A percentile compares a stretch with the other conserved stretches of the same genome.
phyloP scores from a whole-genome alignment of 1,140 invertebrate genomes.

The Platorchestia sp. region DNA sequence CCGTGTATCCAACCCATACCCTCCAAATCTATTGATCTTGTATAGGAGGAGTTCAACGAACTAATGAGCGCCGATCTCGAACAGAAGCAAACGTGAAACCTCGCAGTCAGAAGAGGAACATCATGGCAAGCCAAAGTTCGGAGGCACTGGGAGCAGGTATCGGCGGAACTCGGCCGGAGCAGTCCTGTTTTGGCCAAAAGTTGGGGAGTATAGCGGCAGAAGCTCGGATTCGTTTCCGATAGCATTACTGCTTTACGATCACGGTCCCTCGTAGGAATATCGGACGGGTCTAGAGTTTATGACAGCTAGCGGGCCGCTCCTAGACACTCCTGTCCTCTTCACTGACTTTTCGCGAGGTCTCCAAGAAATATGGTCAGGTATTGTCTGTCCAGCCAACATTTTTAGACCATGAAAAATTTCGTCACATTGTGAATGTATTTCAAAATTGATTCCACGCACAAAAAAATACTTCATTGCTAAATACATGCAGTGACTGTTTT shows the following conservation, averaged over 20 bases:
- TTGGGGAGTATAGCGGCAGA: slow-evolving; percentile 15
- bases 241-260: slow-evolving; percentile 53
- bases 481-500: neutral
- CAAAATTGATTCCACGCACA: neutral
- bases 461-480: neutral
- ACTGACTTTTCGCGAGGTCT: neutral
- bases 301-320: slow-evolving; percentile 8
- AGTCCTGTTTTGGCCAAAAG: slow-evolving; percentile 38
- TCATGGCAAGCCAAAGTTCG: slow-evolving; percentile 16
- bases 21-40: neutral
- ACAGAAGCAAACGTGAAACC: neutral
- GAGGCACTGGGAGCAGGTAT: neutral
- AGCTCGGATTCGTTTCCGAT: slow-evolving; percentile 52
- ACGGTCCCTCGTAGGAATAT: slow-evolving; percentile 26
- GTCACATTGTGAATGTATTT: neutral
- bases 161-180: neutral
- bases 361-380: neutral
- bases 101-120: neutral
- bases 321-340: slow-evolving; percentile 6
- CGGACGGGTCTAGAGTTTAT: slow-evolving; percentile 41
- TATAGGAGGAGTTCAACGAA: neutral
- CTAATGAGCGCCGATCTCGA: neutral
- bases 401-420: neutral
- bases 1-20: neutral
- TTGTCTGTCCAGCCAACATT: neutral